A percentile compares a stretch with the other conserved stretches of the same genome.
These are phyloP conservation scores for Clavelina lepadiformis DNA, from an alignment of 23 tunicate genomes.

Conservation along the genomic window DNA sequence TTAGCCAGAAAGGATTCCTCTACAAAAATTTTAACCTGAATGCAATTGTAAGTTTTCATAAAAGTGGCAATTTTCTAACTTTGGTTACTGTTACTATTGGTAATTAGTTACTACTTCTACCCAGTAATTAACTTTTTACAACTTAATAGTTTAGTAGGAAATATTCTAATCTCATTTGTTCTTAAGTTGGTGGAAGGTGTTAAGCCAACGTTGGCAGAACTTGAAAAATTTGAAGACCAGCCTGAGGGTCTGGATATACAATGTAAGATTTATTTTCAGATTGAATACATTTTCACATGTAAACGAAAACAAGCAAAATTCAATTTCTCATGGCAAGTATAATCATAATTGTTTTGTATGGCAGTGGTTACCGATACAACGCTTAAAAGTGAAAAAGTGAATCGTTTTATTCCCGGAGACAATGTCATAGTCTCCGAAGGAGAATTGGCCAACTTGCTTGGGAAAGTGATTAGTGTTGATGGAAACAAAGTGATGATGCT, in stretches of 20 bases:
- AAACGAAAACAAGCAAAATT: no score
- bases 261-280: slow-evolving; percentile 52
- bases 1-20: slow-evolving; percentile 73
- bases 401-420: slow-evolving; percentile 92
- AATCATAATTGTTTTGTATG: background rate
- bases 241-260: slow-evolving; percentile 91
- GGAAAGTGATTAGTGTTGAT: slow-evolving; percentile 76
- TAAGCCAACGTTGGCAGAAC: slow-evolving; percentile 90
- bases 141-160: background rate
- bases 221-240: slow-evolving; percentile 95
- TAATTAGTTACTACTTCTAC: background rate
- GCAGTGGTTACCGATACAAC: slow-evolving; percentile 66
- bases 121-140: background rate
- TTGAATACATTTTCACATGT: no score
- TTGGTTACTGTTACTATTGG: background rate
- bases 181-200: slow-evolving; percentile 88
- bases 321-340: background rate
- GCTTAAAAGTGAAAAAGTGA: slow-evolving; percentile 33
- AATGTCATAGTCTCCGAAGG: slow-evolving; percentile 90
- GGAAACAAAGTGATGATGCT: slow-evolving; percentile 90
- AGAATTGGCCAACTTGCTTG: slow-evolving; percentile 81
- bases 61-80: background rate
- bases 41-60: slow-evolving; percentile 48
- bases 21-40: slow-evolving; percentile 86
- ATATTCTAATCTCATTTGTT: background rate